A percentile compares a stretch with the other conserved stretches of the same genome.
These are phyloP conservation scores for Andrena cerasifolii DNA, from an alignment of 1,140 invertebrate species.

Conservation along the genomic window DNA sequence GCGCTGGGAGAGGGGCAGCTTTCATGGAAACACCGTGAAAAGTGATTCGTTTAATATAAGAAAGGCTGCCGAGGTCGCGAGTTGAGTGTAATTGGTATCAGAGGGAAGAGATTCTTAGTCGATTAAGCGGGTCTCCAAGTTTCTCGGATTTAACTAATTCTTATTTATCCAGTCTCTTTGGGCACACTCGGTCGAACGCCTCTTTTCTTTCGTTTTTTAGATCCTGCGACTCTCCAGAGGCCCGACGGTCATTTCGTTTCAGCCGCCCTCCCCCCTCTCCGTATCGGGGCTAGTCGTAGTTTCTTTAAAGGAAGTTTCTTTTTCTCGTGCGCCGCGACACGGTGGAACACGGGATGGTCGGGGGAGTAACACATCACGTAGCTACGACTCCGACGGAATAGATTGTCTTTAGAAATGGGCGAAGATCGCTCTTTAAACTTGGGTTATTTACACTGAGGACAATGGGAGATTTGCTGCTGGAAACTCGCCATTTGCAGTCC, in stretches of 20 bases:
- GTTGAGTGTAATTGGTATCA: constrained; percentile 8
- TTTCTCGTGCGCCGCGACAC: constrained; percentile 24
- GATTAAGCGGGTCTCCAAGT: background rate
- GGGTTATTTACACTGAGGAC: constrained; percentile 8
- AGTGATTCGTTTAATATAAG: background rate
- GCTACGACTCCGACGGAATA: background rate
- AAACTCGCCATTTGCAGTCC: constrained; percentile 1
- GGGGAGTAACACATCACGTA: constrained; percentile 23
- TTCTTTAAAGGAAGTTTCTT: constrained; percentile 21
- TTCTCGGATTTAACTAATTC: background rate
- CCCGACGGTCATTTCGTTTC: background rate
- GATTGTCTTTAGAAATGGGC: background rate
- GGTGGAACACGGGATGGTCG: constrained; percentile 32
- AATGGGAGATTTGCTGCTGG: too few species aligned
- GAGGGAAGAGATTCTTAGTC: background rate
- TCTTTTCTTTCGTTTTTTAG: background rate
- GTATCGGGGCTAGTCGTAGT: background rate
- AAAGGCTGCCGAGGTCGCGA: background rate
- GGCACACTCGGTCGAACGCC: background rate
- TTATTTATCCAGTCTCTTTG: background rate
- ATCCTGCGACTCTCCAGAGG: background rate
- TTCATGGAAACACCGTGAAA: too few species aligned
- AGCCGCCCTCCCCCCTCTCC: background rate
- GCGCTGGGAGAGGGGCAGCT: too few species aligned
- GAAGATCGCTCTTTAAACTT: constrained; percentile 24